Base-by-base conservation (phyloP, 1,140 invertebrate species). In the Amyelois transitella region DNA sequence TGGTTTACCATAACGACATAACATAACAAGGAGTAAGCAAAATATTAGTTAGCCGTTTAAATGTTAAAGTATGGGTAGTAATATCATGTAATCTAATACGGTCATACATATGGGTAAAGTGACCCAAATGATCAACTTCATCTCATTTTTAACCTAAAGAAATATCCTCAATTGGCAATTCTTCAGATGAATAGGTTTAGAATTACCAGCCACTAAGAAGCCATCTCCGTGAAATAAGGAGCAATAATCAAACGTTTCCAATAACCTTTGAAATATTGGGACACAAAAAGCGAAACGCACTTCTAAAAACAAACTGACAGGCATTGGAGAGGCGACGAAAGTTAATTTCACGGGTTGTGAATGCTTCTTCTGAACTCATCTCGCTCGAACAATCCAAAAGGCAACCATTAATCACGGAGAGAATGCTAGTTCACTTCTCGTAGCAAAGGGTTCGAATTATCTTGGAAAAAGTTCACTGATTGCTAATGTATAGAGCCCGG, bases 321-420 rank as follows among this genome's bases (percentile, higher is more conserved):
- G 68, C 58, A 55, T 69, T 75, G 61, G 69, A 45, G 57, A 72
- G 68, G 75, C 70, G 64, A 72, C 66, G 75, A 84, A 81, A 84
- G 78, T 81, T 81, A 84, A 84, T 84, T 84, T 84, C 81, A 84
- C 81, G 81, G 78, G 55, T 68, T 71, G 69, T 85, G 80, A 77
- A 73, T 79, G 75, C 77, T 78, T 70, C 78, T 80, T 82, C 74
- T 70, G 77, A 78, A 74, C 69, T 84, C 74, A 81, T 77, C 75
- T 66, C 73, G 75, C 78, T 75, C 66, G 81, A 84, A 77, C 77
- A 84, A 79, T 75, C 70, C 79, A 62, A 61, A 68, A 75, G 60
- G 69, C 61, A 53, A 67, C 70, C 76, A 85, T 85, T 85, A 85
- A 81, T 85, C 81, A 81, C 77, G 50, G 63, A 60, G n/a, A n/a